Evolutionary conservation across 2,888 invertebrate genomes (phyloP).

Genomic region (Ashinkailepas kermadecensis): DNA sequence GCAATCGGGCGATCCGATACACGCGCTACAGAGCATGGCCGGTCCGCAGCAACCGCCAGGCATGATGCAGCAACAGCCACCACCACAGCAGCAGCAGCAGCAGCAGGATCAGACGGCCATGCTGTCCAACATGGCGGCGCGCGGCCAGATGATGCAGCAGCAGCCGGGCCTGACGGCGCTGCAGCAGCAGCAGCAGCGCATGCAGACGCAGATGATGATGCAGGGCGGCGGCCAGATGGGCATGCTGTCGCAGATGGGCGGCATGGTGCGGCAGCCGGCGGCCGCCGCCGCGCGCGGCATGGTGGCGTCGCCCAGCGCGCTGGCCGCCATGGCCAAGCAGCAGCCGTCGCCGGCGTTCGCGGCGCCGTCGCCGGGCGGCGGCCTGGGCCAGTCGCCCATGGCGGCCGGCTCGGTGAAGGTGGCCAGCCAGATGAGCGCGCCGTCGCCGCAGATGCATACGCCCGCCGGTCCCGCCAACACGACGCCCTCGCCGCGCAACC

Average conservation of each 20-base stretch:
- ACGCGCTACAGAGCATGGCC: constrained; percentile 15
- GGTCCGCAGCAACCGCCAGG: not conserved
- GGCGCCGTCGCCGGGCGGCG: constrained; percentile 34
- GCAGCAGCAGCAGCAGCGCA: constrained; percentile 13
- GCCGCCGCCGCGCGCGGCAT: constrained; percentile 19
- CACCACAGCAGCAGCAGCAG: not conserved
- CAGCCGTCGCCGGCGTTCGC: constrained; percentile 27
- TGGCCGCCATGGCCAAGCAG: constrained; percentile 6
- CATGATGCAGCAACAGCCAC: not conserved
- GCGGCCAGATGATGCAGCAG: not conserved
- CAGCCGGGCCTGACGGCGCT: not conserved
- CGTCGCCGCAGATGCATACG: constrained; percentile 36
- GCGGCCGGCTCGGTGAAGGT: constrained; percentile 30
- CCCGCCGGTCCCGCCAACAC: constrained; percentile 26
- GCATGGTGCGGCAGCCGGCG: constrained; percentile 30
- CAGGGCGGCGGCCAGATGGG: constrained; percentile 20
- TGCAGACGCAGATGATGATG: constrained; percentile 15
- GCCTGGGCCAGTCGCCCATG: constrained; percentile 34
- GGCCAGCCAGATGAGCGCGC: constrained; percentile 36
- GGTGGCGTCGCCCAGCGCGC: not conserved
- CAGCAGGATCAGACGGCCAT: not conserved
- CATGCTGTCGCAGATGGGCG: constrained; percentile 28
- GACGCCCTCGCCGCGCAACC: constrained; percentile 22
- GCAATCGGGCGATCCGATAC: constrained; percentile 25
- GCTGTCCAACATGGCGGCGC: not conserved